phyloP scores from a whole-genome alignment of 2,113 vertebrate species.

The Zosterops borbonicus region DNA sequence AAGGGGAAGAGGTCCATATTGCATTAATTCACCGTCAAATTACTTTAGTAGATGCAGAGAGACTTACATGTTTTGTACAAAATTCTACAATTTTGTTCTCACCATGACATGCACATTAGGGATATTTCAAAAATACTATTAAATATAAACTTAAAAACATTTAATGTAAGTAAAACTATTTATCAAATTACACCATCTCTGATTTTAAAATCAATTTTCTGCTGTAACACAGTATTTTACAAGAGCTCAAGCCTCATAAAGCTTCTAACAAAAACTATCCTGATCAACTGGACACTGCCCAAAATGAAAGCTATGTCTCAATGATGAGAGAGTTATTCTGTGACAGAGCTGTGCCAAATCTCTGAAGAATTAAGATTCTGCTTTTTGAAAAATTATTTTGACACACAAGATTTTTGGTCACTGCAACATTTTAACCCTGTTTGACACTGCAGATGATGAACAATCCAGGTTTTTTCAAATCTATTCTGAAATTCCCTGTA shows the following conservation, averaged over 20 bases:
- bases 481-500: neutral
- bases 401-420: neutral
- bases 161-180: neutral
- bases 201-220: neutral
- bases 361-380: neutral
- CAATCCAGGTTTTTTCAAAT: neutral
- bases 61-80: neutral
- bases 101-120: neutral
- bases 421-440: neutral
- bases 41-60: neutral
- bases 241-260: neutral
- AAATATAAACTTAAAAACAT: neutral
- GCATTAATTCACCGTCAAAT: neutral
- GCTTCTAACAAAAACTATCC: neutral
- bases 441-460: neutral
- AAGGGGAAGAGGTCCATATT: neutral
- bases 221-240: neutral
- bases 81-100: neutral
- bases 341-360: neutral
- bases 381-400: neutral
- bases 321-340: neutral
- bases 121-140: neutral
- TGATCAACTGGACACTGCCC: neutral
- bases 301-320: neutral
- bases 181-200: neutral